These are phyloP conservation scores for Cartodere bifasciata DNA, from an alignment of 2,888 invertebrate species.

Conservation along the genomic window DNA sequence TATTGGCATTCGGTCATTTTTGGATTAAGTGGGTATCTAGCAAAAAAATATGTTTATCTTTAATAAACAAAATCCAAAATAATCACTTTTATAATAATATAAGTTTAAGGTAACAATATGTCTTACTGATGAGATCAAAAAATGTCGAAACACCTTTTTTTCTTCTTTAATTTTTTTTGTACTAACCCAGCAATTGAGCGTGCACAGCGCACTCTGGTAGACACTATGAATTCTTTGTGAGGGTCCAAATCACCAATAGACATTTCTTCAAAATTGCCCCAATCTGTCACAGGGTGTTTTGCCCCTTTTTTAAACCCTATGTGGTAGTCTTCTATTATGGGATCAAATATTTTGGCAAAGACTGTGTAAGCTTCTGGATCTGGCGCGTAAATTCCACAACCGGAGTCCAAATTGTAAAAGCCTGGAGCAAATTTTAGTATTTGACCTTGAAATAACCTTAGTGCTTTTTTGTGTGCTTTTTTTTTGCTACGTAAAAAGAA, in stretches of 20 bases:
- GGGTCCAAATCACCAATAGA: slow-evolving; percentile 47
- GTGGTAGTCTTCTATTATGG: slow-evolving; percentile 57
- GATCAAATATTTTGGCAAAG: slow-evolving; percentile 52
- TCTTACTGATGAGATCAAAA: too few species aligned
- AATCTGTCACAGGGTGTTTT: slow-evolving; percentile 47
- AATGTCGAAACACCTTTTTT: too few species aligned
- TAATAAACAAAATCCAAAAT: too few species aligned
- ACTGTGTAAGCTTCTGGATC: slow-evolving; percentile 54
- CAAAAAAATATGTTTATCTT: too few species aligned
- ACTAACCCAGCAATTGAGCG: slow-evolving; percentile 45
- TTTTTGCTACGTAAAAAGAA: too few species aligned
- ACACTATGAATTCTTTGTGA: slow-evolving; percentile 43
- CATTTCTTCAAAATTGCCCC: slow-evolving; percentile 46
- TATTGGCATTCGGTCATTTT: slow-evolving; percentile 50
- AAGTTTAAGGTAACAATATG: too few species aligned
- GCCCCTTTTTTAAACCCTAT: slow-evolving; percentile 42
- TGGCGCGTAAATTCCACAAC: slow-evolving; percentile 52
- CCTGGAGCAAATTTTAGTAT: slow-evolving; percentile 37
- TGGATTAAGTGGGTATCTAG: slow-evolving; percentile 59
- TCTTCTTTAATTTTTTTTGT: too few species aligned
- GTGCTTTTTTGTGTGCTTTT: too few species aligned
- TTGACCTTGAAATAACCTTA: too few species aligned
- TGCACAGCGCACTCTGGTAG: slow-evolving; percentile 54
- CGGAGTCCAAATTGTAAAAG: slow-evolving; percentile 51
- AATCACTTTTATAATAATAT: too few species aligned